These are phyloP conservation scores for Abrostola tripartita DNA, from an alignment of 2,888 invertebrate genomes.

Conservation along the genomic window DNA sequence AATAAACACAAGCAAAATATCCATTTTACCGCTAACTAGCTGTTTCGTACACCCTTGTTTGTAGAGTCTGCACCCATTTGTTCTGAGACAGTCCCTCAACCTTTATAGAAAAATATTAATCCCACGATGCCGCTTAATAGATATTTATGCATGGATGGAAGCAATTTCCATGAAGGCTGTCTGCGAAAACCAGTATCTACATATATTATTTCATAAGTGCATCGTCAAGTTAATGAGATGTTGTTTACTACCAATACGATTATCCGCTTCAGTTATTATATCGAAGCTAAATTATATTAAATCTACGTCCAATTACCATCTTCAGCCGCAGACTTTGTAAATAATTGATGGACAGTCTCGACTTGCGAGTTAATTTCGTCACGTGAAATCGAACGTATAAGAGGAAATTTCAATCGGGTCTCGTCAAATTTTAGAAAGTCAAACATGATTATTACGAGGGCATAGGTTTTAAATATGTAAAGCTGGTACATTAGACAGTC, in stretches of 20 bases:
- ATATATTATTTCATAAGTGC: conserved; percentile 68
- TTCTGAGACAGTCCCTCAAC: conserved; percentile 74
- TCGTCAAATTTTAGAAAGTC: conserved; percentile 64
- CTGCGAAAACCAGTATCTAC: conserved; percentile 57
- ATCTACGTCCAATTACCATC: conserved; percentile 25
- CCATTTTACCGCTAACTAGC: conserved; percentile 72
- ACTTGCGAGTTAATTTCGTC: conserved; percentile 24
- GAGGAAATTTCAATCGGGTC: conserved; percentile 42
- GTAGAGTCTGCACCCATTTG: conserved; percentile 71
- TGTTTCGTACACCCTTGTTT: conserved; percentile 79
- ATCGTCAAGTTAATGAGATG: conserved; percentile 79
- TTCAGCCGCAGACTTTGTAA: conserved; percentile 27
- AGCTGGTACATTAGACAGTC: conserved; percentile 66
- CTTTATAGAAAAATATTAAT: conserved; percentile 84
- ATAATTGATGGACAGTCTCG: conserved; percentile 40
- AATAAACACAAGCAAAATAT: conserved; percentile 68
- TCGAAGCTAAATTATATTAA: conserved; percentile 58
- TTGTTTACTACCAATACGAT: conserved; percentile 77
- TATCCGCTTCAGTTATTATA: conserved; percentile 65
- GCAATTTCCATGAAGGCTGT: conserved; percentile 79
- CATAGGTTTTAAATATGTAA: conserved; percentile 72
- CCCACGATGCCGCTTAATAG: conserved; percentile 81
- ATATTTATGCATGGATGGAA: conserved; percentile 86
- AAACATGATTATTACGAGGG: conserved; percentile 61
- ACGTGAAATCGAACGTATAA: conserved; percentile 31